phyloP scores from a whole-genome alignment of 2,888 invertebrate species.

The Sabellastarte sp. region DNA sequence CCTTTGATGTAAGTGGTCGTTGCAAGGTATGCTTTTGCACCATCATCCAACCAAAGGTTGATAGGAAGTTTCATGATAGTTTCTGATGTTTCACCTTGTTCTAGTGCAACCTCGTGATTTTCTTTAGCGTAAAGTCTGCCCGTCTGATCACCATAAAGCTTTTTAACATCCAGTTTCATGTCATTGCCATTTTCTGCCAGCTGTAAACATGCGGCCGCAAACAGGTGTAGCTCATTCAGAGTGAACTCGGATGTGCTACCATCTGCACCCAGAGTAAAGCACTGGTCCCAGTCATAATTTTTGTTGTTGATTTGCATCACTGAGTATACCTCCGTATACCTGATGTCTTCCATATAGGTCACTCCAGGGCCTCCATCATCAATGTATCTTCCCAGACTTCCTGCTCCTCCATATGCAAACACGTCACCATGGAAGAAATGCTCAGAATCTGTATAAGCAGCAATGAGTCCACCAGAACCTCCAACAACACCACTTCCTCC shows the following conservation, averaged over 20 bases:
- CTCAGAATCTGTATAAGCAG: conserved; percentile 29
- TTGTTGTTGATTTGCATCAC: conserved; percentile 36
- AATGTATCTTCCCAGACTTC: conserved; percentile 23
- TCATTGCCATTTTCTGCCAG: conserved; percentile 24
- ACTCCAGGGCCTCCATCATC: conserved; percentile 41
- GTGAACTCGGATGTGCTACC: conserved; percentile 23
- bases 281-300: conserved; percentile 35
- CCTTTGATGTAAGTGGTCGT: conserved; percentile 40
- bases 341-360: conserved; percentile 33
- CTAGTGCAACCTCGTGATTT: conserved; percentile 32
- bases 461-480: conserved; percentile 41
- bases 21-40: conserved; percentile 33
- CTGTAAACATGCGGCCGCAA: conserved; percentile 33
- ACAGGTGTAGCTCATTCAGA: conserved; percentile 39
- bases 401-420: conserved; percentile 34
- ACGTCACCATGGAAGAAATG: conserved; percentile 34
- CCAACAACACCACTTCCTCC: conserved; percentile 37
- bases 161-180: conserved; percentile 24
- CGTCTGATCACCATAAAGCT: conserved; percentile 37
- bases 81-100: conserved; percentile 25
- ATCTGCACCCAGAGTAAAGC: conserved; percentile 33
- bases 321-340: conserved; percentile 26
- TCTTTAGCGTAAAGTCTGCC: conserved; percentile 33
- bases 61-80: conserved; percentile 32
- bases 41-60: conserved; percentile 40